Evolutionary conservation across 2,888 invertebrate species (phyloP).

Genomic region (Acanthopleura granulata): DNA sequence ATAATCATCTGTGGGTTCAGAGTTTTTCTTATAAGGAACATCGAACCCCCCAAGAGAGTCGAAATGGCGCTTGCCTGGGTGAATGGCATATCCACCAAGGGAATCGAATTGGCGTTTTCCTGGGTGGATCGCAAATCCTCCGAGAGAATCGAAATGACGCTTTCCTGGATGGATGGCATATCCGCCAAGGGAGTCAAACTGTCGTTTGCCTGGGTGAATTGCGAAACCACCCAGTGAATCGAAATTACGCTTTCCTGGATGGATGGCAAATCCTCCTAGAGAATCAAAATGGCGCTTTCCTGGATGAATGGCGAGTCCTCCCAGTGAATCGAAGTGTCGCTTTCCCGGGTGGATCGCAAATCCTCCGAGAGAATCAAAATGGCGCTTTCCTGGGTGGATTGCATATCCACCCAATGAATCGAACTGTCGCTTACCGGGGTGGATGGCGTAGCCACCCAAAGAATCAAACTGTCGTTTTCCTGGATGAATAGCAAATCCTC

Average conservation of each 20-base stretch:
- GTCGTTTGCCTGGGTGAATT: conserved; percentile 7
- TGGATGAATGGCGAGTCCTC: conserved; percentile 10
- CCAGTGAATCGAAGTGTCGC: conserved; percentile 16
- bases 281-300: conserved; percentile 20
- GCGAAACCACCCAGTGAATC: conserved; percentile 15
- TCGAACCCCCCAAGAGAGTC: conserved; percentile 17
- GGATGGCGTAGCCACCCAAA: background rate
- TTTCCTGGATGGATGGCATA: background rate
- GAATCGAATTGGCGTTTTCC: conserved; percentile 18
- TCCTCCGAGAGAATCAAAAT: conserved; percentile 18
- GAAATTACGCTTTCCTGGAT: conserved; percentile 15
- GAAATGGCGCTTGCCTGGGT: background rate
- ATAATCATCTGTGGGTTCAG: background rate
- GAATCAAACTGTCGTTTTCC: conserved; percentile 13
- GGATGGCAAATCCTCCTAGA: conserved; percentile 11
- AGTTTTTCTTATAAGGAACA: background rate
- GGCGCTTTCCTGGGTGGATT: background rate
- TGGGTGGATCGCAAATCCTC: conserved; percentile 13
- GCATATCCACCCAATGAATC: conserved; percentile 15
- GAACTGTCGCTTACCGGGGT: background rate
- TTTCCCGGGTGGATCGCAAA: conserved; percentile 11
- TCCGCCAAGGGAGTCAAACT: conserved; percentile 11
- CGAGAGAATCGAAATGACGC: conserved; percentile 5
- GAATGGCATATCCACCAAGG: conserved; percentile 1
- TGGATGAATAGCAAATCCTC: too few relatives aligned